A percentile compares a stretch with the other conserved stretches of the same genome.
Evolutionary conservation across 1,140 invertebrate genomes (phyloP).

Genomic region (Nephotettix cincticeps): DNA sequence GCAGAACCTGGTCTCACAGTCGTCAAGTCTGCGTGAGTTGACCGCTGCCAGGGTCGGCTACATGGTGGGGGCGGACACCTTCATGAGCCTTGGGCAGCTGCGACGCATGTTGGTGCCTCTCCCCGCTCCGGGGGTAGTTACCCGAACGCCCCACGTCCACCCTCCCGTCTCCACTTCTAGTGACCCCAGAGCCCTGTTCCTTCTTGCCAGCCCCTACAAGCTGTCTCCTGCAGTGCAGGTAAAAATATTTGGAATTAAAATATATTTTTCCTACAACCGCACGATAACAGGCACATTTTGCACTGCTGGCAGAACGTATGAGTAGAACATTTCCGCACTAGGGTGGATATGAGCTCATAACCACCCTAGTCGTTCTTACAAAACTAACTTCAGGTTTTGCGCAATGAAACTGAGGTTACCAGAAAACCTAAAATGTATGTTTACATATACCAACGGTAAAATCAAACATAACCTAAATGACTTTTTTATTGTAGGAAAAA

Average conservation of each 20-base stretch:
- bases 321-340: too few relatives aligned
- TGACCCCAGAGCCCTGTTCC: conserved; percentile 5
- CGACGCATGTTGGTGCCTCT: background rate
- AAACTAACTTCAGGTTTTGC: too few relatives aligned
- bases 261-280: too few relatives aligned
- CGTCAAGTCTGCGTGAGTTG: background rate
- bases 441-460: too few relatives aligned
- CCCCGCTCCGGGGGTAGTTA: background rate
- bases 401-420: too few relatives aligned
- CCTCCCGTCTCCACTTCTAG: background rate
- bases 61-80: background rate
- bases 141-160: background rate
- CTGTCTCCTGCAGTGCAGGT: background rate
- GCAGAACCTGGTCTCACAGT: background rate
- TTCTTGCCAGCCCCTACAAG: background rate
- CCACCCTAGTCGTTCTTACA: too few relatives aligned
- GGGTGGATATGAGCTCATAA: too few relatives aligned
- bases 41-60: background rate
- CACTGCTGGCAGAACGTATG: too few relatives aligned
- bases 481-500: too few relatives aligned
- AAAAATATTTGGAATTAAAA: background rate
- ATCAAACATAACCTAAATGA: too few relatives aligned
- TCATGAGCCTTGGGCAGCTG: background rate
- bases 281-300: too few relatives aligned
- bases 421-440: too few relatives aligned